Evolutionary conservation across 1,140 invertebrate species (phyloP).

Genomic region (Amyelois transitella): DNA sequence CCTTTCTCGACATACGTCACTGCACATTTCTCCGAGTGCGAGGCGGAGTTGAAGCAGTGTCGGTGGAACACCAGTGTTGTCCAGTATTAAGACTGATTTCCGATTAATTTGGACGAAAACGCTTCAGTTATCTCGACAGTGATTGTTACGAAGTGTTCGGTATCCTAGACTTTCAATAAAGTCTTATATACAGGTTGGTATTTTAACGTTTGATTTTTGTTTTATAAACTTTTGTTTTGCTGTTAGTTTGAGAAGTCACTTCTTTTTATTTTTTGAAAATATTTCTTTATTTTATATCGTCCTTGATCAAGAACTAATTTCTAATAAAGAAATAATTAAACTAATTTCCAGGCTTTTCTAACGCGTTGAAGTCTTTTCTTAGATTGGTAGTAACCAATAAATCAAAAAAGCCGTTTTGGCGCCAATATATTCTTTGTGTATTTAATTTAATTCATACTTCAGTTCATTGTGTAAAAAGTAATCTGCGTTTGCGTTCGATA

Average conservation of each 20-base stretch:
- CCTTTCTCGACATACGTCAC: constrained; percentile 61
- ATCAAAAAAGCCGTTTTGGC: no score
- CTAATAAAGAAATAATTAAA: no score
- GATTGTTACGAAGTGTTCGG: not conserved
- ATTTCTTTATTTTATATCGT: no score
- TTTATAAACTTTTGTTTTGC: not conserved
- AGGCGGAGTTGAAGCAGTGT: constrained; percentile 54
- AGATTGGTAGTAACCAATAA: no score
- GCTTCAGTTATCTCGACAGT: constrained; percentile 1
- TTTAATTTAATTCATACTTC: no score
- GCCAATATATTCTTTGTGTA: no score
- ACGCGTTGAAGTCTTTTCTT: no score
- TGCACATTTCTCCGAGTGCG: constrained; percentile 57
- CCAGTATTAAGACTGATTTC: constrained; percentile 51
- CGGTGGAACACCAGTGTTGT: constrained; percentile 45
- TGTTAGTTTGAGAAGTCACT: not conserved
- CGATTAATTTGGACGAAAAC: constrained; percentile 41
- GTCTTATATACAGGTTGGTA: not conserved
- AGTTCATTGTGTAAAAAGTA: no score
- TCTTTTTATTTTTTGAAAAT: not conserved
- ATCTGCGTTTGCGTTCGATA: no score
- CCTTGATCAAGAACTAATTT: no score
- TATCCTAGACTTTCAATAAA: not conserved
- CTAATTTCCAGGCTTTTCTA: no score
- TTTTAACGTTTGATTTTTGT: not conserved